Evolutionary conservation across 2,113 vertebrate genomes (phyloP).

Genomic region (Hydropotes inermis): DNA sequence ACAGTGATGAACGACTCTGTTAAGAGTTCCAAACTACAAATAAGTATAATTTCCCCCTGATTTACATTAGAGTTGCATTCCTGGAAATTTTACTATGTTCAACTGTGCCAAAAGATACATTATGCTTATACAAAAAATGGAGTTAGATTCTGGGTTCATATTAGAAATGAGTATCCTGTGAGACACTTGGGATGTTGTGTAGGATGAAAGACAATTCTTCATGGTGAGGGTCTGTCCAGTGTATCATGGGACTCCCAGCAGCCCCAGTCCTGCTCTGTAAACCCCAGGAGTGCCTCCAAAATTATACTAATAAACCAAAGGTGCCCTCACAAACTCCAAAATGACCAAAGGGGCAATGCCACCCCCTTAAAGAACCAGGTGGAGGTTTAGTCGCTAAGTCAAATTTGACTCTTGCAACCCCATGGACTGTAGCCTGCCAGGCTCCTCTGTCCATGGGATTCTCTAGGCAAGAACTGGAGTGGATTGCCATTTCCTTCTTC

Average conservation of each 20-base stretch:
- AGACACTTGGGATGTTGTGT: not conserved
- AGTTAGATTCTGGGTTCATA: slow-evolving; percentile 39
- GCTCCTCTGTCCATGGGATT: not conserved
- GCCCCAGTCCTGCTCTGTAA: not conserved
- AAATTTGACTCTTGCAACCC: not conserved
- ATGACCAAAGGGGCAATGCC: not conserved
- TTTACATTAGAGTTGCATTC: slow-evolving; percentile 61
- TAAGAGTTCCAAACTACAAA: slow-evolving; percentile 58
- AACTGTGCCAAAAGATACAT: slow-evolving; percentile 51
- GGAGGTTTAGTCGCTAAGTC: not conserved
- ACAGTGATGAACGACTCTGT: slow-evolving; percentile 42
- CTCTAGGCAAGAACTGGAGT: not conserved
- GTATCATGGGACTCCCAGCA: not conserved
- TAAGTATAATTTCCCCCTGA: slow-evolving; percentile 60
- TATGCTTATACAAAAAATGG: slow-evolving; percentile 42
- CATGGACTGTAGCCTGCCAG: not conserved
- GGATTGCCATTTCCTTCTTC: not conserved
- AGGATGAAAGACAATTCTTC: not conserved
- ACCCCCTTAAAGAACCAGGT: not conserved
- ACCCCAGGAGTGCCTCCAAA: not conserved
- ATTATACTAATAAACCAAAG: not conserved
- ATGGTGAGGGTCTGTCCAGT: not conserved
- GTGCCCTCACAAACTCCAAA: not conserved
- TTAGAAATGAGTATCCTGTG: not conserved
- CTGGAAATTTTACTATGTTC: slow-evolving; percentile 63